phyloP scores from a whole-genome alignment of 2,888 invertebrate species.

The Drosophila planitibia region DNA sequence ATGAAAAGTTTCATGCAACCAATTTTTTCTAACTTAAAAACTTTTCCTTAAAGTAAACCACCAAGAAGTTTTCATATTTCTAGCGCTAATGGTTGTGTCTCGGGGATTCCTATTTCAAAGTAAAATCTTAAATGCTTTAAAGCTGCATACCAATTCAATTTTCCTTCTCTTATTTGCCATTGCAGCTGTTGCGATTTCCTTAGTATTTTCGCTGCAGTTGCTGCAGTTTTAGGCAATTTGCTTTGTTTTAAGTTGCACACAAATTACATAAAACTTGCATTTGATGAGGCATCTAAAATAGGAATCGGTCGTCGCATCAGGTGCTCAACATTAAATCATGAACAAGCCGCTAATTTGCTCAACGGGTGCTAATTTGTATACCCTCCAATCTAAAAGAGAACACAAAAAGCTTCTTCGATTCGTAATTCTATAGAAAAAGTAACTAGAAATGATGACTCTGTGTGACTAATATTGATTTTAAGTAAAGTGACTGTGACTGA shows the following conservation, averaged over 20 bases:
- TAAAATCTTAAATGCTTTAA: neutral
- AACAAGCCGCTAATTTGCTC: slow-evolving; percentile 71
- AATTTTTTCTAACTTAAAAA: neutral
- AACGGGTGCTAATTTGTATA: slow-evolving; percentile 56
- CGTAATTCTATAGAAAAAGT: neutral
- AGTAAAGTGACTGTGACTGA: neutral
- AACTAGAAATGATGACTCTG: neutral
- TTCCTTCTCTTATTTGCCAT: slow-evolving; percentile 2
- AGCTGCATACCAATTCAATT: neutral
- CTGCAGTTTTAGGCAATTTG: slow-evolving; percentile 8
- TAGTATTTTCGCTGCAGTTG: slow-evolving; percentile 21
- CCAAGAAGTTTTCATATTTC: neutral
- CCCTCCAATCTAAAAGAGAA: neutral
- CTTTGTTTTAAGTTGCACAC: slow-evolving; percentile 27
- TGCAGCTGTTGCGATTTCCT: slow-evolving; percentile 27
- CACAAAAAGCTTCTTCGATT: neutral
- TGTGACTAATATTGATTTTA: neutral
- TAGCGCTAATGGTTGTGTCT: neutral
- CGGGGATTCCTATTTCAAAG: neutral
- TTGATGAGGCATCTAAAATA: neutral
- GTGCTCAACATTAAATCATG: slow-evolving; percentile 21
- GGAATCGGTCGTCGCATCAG: slow-evolving; percentile 17
- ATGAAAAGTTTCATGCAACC: neutral
- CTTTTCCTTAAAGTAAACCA: neutral
- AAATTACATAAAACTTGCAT: slow-evolving; percentile 2